phyloP scores from a whole-genome alignment of 2,888 invertebrate genomes.

The Acleris holmiana region DNA sequence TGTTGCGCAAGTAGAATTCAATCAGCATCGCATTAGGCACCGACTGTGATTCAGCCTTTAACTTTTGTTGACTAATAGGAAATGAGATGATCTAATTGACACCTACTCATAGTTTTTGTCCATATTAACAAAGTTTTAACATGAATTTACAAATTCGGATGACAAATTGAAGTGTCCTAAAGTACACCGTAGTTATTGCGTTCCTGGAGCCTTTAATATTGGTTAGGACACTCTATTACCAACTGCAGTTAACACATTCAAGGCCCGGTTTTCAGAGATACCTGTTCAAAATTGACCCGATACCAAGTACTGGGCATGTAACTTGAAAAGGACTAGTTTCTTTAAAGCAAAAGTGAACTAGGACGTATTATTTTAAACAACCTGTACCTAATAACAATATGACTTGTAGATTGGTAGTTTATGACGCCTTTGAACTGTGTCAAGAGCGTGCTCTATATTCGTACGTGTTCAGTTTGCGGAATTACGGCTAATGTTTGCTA shows the following conservation, averaged over 20 bases:
- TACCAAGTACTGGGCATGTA: too few relatives aligned
- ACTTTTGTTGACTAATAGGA: conserved; percentile 45
- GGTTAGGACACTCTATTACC: conserved; percentile 53
- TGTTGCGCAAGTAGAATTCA: conserved; percentile 24
- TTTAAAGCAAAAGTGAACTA: conserved; percentile 16
- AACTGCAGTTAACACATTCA: conserved; percentile 17
- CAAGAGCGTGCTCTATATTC: conserved; percentile 33
- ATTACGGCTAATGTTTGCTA: conserved; percentile 3
- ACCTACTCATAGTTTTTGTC: conserved; percentile 55
- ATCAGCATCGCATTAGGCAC: conserved; percentile 15
- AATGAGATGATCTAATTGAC: conserved; percentile 68
- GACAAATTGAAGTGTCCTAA: conserved; percentile 26
- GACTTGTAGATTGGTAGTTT: conserved; percentile 16
- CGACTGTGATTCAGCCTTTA: conserved; percentile 45
- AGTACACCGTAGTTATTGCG: conserved; percentile 46
- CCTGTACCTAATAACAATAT: conserved; percentile 14
- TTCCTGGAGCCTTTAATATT: conserved; percentile 56
- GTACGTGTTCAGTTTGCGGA: conserved; percentile 33
- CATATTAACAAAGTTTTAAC: conserved; percentile 8
- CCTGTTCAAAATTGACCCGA: too few relatives aligned
- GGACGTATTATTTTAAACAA: conserved; percentile 13
- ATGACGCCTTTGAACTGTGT: conserved; percentile 29
- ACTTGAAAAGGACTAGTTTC: conserved; percentile 1
- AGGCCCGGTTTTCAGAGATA: too few relatives aligned
- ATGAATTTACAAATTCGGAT: conserved; percentile 1